Conservation (phyloP, 2,888 invertebrate species). For the Agrotis segetum region DNA sequence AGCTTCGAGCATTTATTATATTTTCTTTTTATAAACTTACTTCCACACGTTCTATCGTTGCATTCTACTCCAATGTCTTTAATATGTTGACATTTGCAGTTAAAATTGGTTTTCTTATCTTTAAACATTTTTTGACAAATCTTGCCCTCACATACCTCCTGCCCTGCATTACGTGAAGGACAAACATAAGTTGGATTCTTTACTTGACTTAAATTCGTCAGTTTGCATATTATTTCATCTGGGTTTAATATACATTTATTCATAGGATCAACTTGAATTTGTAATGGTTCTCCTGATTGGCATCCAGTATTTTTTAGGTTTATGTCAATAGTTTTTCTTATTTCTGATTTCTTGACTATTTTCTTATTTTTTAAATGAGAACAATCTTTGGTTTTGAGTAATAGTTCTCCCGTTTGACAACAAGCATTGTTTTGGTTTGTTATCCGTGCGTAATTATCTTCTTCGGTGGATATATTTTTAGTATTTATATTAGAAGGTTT, state of each 20-base stretch:
- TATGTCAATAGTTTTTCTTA: background rate
- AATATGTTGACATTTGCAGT: constrained; percentile 60
- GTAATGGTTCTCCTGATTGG: constrained; percentile 53
- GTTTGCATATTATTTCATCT: constrained; percentile 66
- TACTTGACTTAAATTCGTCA: constrained; percentile 33
- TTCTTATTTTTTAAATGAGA: constrained; percentile 3
- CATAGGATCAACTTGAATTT: constrained; percentile 68
- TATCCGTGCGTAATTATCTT: background rate
- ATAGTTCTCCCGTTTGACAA: background rate
- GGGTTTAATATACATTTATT: constrained; percentile 66
- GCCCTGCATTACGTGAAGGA: constrained; percentile 53
- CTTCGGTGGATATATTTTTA: background rate
- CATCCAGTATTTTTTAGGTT: constrained; percentile 30
- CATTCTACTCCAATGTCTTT: constrained; percentile 61
- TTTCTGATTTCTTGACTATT: background rate
- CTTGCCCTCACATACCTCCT: constrained; percentile 4
- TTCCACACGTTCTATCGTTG: constrained; percentile 65
- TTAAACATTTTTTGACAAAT: constrained; percentile 40
- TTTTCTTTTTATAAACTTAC: background rate
- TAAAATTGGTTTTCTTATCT: constrained; percentile 58
- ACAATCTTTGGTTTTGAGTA: background rate
- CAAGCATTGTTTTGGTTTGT: background rate
- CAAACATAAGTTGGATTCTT: constrained; percentile 50
- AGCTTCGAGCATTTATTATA: constrained; percentile 2
- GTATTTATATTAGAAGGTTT: background rate